phyloP scores from a whole-genome alignment of 2,888 invertebrate species.

The Orchesella flavescens region DNA sequence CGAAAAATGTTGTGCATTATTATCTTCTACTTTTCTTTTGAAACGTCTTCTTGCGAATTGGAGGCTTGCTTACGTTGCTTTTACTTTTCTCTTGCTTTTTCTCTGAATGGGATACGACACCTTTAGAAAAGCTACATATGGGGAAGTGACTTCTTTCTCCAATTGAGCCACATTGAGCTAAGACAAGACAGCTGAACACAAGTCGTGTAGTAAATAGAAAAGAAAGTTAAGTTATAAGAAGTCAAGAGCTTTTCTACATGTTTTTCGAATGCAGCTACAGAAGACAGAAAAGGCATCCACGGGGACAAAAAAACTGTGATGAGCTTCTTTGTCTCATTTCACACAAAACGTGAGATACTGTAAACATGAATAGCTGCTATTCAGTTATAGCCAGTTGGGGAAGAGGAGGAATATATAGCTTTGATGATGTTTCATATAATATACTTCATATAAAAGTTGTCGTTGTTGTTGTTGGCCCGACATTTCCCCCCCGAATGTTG shows the following conservation, averaged over 20 bases:
- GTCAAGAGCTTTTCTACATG: too few species aligned
- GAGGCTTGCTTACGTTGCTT: neutral
- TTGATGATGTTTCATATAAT: too few species aligned
- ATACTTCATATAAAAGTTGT: too few species aligned
- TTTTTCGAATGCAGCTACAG: neutral
- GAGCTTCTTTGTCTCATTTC: conserved; percentile 49
- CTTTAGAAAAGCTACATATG: neutral
- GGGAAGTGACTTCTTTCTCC: neutral
- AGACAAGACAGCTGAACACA: neutral
- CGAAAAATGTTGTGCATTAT: neutral
- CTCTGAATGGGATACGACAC: neutral
- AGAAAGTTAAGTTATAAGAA: too few species aligned
- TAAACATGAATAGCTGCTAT: too few species aligned
- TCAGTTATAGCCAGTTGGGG: too few species aligned
- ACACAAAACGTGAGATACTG: too few species aligned
- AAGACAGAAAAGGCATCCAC: conserved; percentile 31
- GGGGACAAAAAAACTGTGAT: conserved; percentile 31
- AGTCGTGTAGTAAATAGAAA: conserved; percentile 35
- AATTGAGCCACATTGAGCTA: neutral
- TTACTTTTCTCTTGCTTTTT: conserved; percentile 6
- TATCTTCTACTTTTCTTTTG: neutral
- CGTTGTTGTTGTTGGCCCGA: too few species aligned
- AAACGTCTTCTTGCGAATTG: conserved; percentile 1
- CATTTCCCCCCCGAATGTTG: too few species aligned
- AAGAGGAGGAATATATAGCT: too few species aligned